Evolutionary conservation across 2,888 invertebrate species (phyloP), one percentile per base, ranked within the genome.

Genomic region (Acanthosepion esculentum): DNA sequence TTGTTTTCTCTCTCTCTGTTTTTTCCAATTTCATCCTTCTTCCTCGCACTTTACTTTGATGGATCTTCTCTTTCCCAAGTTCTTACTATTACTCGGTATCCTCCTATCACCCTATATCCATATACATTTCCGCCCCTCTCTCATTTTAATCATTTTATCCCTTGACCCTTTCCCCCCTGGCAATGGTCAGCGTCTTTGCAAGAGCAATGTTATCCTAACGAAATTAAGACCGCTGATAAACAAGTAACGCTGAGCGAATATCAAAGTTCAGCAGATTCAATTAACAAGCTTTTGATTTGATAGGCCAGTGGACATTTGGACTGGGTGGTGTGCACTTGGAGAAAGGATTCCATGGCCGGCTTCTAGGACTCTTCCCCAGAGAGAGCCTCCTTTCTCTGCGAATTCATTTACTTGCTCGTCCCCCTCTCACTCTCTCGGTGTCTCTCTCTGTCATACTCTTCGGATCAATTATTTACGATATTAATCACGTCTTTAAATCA

Each of bases 221-320:
- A 78, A n/a, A 78, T 78, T 78, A 78, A 33, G 78, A 78, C 78
- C 78, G 33, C 78, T 78, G 78, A 78, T 78, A 78, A 78, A 78
- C 78, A 78, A 78, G n/a, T 78, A 78, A 78, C 78, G 78, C 94
- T 94, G 93, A 94, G 95, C 94, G 95, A 95, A 95, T 95, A 95
- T 95, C 95, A 95, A 95, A 95, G 95, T 95, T 95, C 95, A 95
- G 94, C 64, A 95, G 95, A 95, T 95, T 96, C 96, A 95, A 96
- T 96, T 96, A 96, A 95, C 95, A 95, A 95, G 95, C 96, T 95
- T 96, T 96, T 95, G 95, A 96, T 96, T 96, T 95, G 95, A 96
- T 96, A 95, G 95, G 95, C 95, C 95, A 95, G 95, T 95, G 95
- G 95, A 95, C 95, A 96, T 95, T 96, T 95, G 95, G 95, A 95